These are phyloP conservation scores for Hirundo rustica DNA, from an alignment of 2,797 vertebrate species.

Conservation along the genomic window DNA sequence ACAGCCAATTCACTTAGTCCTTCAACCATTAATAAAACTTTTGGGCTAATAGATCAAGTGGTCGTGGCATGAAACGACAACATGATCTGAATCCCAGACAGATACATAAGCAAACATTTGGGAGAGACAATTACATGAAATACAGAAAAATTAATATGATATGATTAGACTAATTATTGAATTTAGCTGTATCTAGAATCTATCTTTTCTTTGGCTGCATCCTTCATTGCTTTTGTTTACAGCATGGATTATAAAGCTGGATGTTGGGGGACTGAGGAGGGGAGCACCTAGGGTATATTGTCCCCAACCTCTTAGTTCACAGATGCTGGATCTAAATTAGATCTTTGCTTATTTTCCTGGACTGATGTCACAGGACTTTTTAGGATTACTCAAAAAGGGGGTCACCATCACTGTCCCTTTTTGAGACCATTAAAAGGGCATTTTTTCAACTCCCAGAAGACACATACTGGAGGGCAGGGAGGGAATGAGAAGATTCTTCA, in stretches of 20 bases:
- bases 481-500: neutral
- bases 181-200: neutral
- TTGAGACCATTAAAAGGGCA: neutral
- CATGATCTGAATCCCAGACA: conserved; percentile 11
- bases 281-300: neutral
- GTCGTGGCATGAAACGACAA: neutral
- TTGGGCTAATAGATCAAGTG: neutral
- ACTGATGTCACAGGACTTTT: neutral
- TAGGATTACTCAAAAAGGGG: neutral
- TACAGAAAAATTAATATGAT: neutral
- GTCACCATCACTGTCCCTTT: neutral
- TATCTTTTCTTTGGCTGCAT: neutral
- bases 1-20: neutral
- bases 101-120: conserved; percentile 6
- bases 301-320: neutral
- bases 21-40: conserved; percentile 16
- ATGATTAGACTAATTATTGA: neutral
- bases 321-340: neutral
- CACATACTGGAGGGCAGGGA: no score
- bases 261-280: neutral
- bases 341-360: neutral
- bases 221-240: neutral
- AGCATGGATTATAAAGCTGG: neutral
- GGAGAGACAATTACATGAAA: neutral
- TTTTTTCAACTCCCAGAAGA: neutral